Base-by-base conservation (phyloP, 1,140 invertebrate species). In the Brachionus calyciflorus region DNA sequence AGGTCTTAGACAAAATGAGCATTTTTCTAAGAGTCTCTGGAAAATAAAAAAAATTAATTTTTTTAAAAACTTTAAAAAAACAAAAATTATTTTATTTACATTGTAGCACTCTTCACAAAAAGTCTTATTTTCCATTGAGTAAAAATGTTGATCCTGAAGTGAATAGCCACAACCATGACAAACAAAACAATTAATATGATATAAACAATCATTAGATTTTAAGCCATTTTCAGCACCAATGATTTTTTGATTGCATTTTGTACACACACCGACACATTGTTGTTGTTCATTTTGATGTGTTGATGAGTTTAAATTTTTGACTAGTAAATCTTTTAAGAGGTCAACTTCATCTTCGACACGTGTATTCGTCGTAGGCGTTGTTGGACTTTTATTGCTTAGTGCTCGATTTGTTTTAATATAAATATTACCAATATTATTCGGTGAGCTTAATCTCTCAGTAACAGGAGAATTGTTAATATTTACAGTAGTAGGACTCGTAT, bases 81-180 rank as follows among this genome's bases (percentile, higher is more conserved):
- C 46, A 78, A n/a, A n/a, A n/a, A n/a, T n/a, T n/a, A n/a, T n/a
- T n/a, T n/a, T 49, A 83, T 84, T 87, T 84, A 90, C 90, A 83
- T 95, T 88, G 85, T 97, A 97, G 86, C 96, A 94, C 79, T 90
- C 88, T 87, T 98, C 93, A 87, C 96, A 98, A 80, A 92, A 94
- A 0, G 94, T 93, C 79, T 95, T 92, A 2, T 90, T 92, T 81
- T 97, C 94, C 21, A 96, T 88, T 1, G 92, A 90, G 87, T 96
- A 98, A 83, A 98, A 98, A 21, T 94, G 92, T 84, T 94, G 94
- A 17, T 94, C 94, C 84, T 91, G 89, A n/a, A 98, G 85, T 84
- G 92, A 91, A 14, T 90, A 89, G 79, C 85, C 90, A 83, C 96
- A 98, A 68, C 90, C 89, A 79, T 90, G 89, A 82, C 96, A 99